Percentiles rank a stretch among this genome's conserved stretches.
Evolutionary conservation across 2,113 vertebrate genomes (phyloP).

Genomic region (Toxostoma redivivum): DNA sequence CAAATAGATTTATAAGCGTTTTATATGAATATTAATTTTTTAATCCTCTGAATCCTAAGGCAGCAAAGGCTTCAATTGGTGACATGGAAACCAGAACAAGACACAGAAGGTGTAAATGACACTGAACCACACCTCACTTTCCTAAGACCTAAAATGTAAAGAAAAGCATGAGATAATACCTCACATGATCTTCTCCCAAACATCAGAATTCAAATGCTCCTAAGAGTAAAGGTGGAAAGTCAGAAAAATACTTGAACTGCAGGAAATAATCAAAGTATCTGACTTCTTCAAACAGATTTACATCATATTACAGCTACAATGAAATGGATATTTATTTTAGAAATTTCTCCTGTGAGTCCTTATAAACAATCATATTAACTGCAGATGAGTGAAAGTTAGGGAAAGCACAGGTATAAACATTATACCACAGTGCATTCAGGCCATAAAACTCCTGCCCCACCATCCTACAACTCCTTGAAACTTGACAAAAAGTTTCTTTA

Average conservation of each 20-base stretch:
- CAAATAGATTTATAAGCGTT: fast-evolving
- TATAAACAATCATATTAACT: not conserved
- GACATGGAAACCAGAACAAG: not conserved
- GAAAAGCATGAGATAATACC: not conserved
- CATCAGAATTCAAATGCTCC: not conserved
- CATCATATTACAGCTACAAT: not conserved
- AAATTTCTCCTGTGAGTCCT: not conserved
- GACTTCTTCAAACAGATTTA: not conserved
- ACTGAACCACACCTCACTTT: not conserved
- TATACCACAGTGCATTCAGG: not conserved
- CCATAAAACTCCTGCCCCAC: not conserved
- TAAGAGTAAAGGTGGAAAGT: not conserved
- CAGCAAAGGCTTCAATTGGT: not conserved
- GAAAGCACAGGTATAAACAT: not conserved
- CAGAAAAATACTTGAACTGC: not conserved
- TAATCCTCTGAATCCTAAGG: not conserved
- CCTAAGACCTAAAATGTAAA: not conserved
- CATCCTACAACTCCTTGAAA: not conserved
- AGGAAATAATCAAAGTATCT: not conserved
- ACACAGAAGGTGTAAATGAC: not conserved
- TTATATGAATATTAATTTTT: not conserved
- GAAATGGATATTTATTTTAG: not conserved
- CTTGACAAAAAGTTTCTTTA: not conserved
- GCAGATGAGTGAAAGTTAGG: not conserved
- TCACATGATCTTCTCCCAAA: not conserved